Percentiles rank a stretch among this genome's conserved stretches.
These are phyloP conservation scores for Adela reaumurella DNA, from an alignment of 2,888 invertebrate genomes.

Conservation along the genomic window DNA sequence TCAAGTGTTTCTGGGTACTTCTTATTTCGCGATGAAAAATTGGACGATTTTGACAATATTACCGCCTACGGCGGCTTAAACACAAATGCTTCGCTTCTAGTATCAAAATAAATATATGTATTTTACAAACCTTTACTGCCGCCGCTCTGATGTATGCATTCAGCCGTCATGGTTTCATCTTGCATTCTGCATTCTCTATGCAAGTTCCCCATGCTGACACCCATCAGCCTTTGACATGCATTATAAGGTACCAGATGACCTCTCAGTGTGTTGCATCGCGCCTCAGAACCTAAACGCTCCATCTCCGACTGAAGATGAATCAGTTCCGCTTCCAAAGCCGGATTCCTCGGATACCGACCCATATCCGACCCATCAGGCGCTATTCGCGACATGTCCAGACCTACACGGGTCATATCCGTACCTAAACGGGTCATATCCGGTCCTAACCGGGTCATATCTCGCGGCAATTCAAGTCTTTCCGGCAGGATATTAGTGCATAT, in stretches of 20 bases:
- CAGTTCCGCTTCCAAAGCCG: constrained; percentile 11
- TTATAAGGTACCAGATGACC: constrained; percentile 43
- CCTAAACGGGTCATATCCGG: no score
- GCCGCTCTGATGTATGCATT: constrained; percentile 40
- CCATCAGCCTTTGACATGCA: constrained; percentile 27
- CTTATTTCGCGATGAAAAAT: no score
- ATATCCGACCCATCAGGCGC: constrained; percentile 23
- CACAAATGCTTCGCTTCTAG: no score
- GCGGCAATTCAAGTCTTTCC: no score
- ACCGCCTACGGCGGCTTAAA: no score
- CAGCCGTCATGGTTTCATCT: constrained; percentile 28
- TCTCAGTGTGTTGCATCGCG: constrained; percentile 35
- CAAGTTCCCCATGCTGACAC: constrained; percentile 35
- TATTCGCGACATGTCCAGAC: constrained; percentile 21
- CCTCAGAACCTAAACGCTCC: constrained; percentile 14
- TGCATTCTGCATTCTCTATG: constrained; percentile 31
- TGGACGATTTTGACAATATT: no score
- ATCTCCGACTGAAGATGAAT: constrained; percentile 15
- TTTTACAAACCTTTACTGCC: constrained; percentile 36
- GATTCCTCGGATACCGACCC: constrained; percentile 16
- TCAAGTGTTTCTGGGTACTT: no score
- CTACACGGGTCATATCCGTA: constrained; percentile 16
- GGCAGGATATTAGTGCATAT: constrained; percentile 16
- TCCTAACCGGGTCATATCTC: no score
- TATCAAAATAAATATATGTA: no score